Conservation (phyloP, 2,113 vertebrate genomes). For the Tautogolabrus adspersus region DNA sequence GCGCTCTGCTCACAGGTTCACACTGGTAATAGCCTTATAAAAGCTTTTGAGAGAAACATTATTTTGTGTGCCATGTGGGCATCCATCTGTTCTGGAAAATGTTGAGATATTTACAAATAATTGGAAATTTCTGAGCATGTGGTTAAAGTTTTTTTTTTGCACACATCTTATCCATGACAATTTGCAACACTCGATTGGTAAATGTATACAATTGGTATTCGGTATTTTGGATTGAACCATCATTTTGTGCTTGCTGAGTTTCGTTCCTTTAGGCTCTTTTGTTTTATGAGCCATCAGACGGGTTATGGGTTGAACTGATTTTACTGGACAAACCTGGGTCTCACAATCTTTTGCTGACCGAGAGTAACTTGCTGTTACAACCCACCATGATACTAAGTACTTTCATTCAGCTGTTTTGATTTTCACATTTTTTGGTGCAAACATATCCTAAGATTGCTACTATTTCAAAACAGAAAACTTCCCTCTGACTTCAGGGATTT, state of each 20-base stretch:
- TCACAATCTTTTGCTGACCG: neutral
- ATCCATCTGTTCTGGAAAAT: slow-evolving; percentile 6
- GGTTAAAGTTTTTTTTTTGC: neutral
- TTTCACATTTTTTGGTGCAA: too few species aligned
- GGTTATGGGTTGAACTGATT: slow-evolving; percentile 2
- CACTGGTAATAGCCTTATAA: slow-evolving; percentile 28
- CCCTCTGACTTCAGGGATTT: too few species aligned
- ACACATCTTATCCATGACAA: neutral
- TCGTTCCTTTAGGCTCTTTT: neutral
- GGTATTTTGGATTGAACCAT: neutral
- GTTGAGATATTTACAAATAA: neutral
- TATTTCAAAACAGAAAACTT: too few species aligned
- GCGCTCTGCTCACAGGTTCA: slow-evolving; percentile 15
- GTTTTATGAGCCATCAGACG: neutral
- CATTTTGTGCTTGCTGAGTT: neutral
- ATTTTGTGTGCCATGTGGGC: neutral
- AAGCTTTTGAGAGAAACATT: slow-evolving; percentile 37
- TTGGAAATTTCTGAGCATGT: neutral
- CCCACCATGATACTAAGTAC: too few species aligned
- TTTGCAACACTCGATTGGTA: neutral
- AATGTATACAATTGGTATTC: too few species aligned
- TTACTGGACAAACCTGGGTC: neutral
- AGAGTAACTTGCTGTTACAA: neutral
- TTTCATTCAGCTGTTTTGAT: too few species aligned
- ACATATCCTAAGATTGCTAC: too few species aligned